phyloP scores from a whole-genome alignment of 2,113 vertebrate species.

The Thermophis baileyi region DNA sequence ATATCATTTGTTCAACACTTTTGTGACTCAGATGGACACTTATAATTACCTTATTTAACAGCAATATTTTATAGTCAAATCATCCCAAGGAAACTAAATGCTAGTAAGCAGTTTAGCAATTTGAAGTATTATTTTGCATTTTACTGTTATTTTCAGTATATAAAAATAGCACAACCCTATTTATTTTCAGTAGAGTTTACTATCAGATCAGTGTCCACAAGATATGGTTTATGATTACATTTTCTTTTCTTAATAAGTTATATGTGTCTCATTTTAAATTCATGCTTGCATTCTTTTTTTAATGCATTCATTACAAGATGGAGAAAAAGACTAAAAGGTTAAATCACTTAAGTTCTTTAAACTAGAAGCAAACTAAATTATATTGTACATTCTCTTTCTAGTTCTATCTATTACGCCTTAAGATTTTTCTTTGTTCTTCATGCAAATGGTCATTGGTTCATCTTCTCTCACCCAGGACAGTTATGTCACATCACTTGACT shows the following conservation, averaged over 20 bases:
- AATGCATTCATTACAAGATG: slow-evolving; percentile 14
- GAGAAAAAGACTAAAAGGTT: slow-evolving; percentile 27
- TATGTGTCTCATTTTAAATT: neutral
- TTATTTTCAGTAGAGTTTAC: neutral
- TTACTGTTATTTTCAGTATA: neutral
- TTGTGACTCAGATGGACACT: neutral
- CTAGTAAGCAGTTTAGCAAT: neutral
- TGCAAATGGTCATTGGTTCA: slow-evolving; percentile 76
- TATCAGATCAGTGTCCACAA: neutral
- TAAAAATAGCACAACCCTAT: neutral
- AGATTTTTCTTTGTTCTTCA: slow-evolving; percentile 76
- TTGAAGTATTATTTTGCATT: neutral
- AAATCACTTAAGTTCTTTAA: slow-evolving; percentile 10
- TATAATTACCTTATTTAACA: neutral
- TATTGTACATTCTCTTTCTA: slow-evolving; percentile 11
- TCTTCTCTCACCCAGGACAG: slow-evolving; percentile 69
- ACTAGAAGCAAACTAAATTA: neutral
- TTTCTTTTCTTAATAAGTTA: slow-evolving; percentile 13
- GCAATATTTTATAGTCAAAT: neutral
- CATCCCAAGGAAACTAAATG: neutral
- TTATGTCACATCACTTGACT: slow-evolving; percentile 79
- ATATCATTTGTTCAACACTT: neutral
- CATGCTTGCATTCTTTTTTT: neutral
- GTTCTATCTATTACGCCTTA: slow-evolving; percentile 30
- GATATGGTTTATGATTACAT: neutral